phyloP scores from a whole-genome alignment of 2,888 invertebrate species.

The Tuberolachnus salignus region DNA sequence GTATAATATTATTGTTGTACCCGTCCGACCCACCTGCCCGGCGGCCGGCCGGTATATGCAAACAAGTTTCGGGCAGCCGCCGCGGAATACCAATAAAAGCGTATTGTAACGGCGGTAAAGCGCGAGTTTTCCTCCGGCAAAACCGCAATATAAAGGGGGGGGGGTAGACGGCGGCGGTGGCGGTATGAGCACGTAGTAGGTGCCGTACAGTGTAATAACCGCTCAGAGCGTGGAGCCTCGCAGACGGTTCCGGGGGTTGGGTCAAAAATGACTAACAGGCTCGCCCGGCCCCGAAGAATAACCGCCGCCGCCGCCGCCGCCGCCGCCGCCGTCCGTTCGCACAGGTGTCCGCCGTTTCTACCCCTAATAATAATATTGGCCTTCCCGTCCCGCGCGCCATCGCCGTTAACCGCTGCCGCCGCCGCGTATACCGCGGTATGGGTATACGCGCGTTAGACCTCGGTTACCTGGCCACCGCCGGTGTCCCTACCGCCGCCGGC shows the following conservation, averaged over 20 bases:
- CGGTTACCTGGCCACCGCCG: background rate
- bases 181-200: too few relatives aligned
- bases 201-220: too few relatives aligned
- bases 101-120: conserved; percentile 16
- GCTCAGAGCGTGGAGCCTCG: too few relatives aligned
- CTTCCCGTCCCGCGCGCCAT: background rate
- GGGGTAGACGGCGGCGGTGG: too few relatives aligned
- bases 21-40: too few relatives aligned
- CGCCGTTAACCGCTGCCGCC: background rate
- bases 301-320: conserved; percentile 4
- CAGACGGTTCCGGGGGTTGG: background rate
- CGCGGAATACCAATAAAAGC: conserved; percentile 27
- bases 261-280: conserved; percentile 42
- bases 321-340: background rate
- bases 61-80: background rate
- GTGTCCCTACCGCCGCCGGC: too few relatives aligned
- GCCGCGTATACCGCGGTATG: too few relatives aligned
- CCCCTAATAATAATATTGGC: background rate
- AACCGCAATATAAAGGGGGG: too few relatives aligned
- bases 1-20: background rate
- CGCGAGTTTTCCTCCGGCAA: background rate
- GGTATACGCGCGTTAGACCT: too few relatives aligned
- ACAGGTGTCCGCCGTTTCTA: background rate
- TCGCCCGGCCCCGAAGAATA: background rate
- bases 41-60: background rate